Evolutionary conservation across 2,113 vertebrate genomes (phyloP).

Genomic region (Halichoerus grypus): DNA sequence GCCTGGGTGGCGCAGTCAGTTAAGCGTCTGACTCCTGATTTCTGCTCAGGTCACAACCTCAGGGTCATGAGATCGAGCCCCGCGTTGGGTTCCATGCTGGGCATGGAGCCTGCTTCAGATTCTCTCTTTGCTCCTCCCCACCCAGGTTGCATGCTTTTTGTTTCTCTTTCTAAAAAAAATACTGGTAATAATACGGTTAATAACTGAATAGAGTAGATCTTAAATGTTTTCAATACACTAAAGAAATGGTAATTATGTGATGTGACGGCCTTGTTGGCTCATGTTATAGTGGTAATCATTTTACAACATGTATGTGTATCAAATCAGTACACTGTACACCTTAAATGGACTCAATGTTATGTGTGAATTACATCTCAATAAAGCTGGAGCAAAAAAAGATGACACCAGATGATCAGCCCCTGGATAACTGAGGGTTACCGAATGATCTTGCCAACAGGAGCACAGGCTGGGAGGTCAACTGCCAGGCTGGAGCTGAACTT

Average conservation of each 20-base stretch:
- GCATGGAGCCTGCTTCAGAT: neutral
- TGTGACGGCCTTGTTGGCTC: too few species aligned
- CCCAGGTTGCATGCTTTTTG: too few species aligned
- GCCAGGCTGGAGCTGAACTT: neutral
- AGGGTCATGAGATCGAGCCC: neutral
- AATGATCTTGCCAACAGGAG: neutral
- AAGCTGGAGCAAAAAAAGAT: neutral
- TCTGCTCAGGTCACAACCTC: neutral
- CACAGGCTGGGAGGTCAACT: neutral
- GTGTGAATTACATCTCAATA: neutral
- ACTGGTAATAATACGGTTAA: neutral
- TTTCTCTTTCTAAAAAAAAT: neutral
- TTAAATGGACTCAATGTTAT: neutral
- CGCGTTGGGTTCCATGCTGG: neutral
- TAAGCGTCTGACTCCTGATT: neutral
- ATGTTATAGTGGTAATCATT: neutral
- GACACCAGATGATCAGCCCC: neutral
- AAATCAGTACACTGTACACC: fast-evolving
- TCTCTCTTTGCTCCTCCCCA: neutral
- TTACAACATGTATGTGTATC: neutral
- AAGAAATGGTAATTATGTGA: neutral
- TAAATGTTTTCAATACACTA: neutral
- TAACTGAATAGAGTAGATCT: neutral
- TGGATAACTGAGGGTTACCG: neutral
- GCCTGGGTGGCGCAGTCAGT: neutral